phyloP scores from a whole-genome alignment of 2,888 invertebrate genomes.

The Eulithis prunata region DNA sequence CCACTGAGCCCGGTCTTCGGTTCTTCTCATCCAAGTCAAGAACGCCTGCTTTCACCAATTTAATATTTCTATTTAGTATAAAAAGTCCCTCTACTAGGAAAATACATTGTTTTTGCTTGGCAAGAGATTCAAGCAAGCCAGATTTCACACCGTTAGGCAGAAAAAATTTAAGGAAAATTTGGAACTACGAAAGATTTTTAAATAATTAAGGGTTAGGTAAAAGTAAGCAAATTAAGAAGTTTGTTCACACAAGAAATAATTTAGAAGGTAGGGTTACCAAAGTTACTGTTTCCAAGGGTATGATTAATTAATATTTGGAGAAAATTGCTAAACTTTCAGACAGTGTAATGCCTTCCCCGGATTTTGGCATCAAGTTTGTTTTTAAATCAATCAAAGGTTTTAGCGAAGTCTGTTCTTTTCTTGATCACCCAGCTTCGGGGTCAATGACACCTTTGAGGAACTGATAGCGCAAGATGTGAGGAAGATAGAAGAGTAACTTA shows the following conservation, averaged over 20 bases:
- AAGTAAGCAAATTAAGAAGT: constrained; percentile 19
- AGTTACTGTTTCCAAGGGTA: constrained; percentile 17
- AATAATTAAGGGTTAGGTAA: constrained; percentile 2
- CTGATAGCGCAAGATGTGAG: not conserved
- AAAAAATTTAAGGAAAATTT: not conserved
- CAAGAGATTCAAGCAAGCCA: not conserved
- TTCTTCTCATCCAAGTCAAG: no score
- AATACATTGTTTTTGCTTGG: no score
- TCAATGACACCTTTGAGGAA: not conserved
- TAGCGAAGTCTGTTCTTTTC: not conserved
- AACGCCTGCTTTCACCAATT: no score
- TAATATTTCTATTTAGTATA: no score
- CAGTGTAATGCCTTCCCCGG: not conserved
- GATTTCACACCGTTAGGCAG: not conserved
- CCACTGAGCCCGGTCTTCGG: no score
- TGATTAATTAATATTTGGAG: constrained; percentile 16
- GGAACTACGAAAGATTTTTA: not conserved
- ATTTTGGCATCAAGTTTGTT: constrained; percentile 4
- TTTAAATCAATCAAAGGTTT: not conserved
- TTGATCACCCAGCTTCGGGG: not conserved
- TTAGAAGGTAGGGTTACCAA: constrained; percentile 4
- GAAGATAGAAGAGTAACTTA: not conserved
- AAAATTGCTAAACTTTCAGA: constrained; percentile 5
- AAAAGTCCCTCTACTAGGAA: no score
- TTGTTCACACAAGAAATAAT: constrained; percentile 22